A percentile compares a stretch with the other conserved stretches of the same genome.
These are phyloP conservation scores for Petromus typicus DNA, from an alignment of 2,113 vertebrate species.

Conservation along the genomic window DNA sequence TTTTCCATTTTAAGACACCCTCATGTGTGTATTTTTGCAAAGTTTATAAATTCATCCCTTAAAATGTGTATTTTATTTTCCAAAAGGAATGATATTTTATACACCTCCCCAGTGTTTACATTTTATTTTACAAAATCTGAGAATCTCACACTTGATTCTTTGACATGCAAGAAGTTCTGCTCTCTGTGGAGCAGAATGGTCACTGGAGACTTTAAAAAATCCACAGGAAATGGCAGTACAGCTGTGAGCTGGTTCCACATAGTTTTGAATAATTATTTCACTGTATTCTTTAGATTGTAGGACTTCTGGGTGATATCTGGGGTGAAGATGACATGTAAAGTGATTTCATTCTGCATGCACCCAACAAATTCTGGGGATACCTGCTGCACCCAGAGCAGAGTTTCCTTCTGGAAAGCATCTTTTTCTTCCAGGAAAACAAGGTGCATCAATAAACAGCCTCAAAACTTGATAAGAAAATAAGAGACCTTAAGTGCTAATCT, in stretches of 20 bases:
- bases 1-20: not conserved
- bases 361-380: not conserved
- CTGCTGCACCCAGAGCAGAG: not conserved
- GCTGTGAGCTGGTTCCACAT: not conserved
- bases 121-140: not conserved
- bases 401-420: not conserved
- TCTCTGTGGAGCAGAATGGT: not conserved
- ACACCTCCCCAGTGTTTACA: not conserved
- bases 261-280: not conserved
- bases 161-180: conserved; percentile 1
- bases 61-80: conserved; percentile 6
- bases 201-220: not conserved
- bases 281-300: not conserved
- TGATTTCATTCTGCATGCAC: not conserved
- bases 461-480: not conserved
- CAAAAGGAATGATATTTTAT: not conserved
- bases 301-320: not conserved
- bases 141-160: not conserved
- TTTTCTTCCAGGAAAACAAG: conserved; percentile 29
- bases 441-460: not conserved
- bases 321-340: not conserved
- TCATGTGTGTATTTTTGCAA: not conserved
- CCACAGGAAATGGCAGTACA: not conserved
- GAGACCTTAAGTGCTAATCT: not conserved
- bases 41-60: not conserved